phyloP scores from a whole-genome alignment of 1,140 invertebrate genomes.

The Drosophila tani region DNA sequence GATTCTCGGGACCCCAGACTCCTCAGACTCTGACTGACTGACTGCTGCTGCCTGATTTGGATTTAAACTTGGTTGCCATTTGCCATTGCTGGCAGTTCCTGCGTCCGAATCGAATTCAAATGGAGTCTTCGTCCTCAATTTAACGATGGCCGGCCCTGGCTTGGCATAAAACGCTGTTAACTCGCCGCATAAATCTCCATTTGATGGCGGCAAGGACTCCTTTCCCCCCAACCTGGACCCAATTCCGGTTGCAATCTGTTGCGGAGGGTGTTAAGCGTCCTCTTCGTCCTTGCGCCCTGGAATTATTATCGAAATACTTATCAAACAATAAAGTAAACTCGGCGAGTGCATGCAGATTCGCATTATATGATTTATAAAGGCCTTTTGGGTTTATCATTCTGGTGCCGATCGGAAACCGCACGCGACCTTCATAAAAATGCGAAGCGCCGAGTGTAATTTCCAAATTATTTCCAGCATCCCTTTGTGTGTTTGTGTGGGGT shows the following conservation, averaged over 20 bases:
- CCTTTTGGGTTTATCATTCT: slow-evolving; percentile 20
- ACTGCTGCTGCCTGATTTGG: slow-evolving; percentile 46
- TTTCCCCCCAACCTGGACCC: neutral
- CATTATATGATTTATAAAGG: slow-evolving; percentile 54
- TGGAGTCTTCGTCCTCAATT: slow-evolving; percentile 13
- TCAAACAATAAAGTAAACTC: slow-evolving; percentile 75
- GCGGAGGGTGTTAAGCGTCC: slow-evolving; percentile 61
- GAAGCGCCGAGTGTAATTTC: slow-evolving; percentile 60
- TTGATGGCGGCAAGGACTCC: slow-evolving; percentile 56
- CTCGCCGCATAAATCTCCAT: slow-evolving; percentile 66
- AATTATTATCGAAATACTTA: slow-evolving; percentile 81
- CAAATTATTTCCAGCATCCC: slow-evolving; percentile 77
- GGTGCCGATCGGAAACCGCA: slow-evolving; percentile 67
- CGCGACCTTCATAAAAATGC: slow-evolving; percentile 83
- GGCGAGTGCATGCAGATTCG: slow-evolving; percentile 56
- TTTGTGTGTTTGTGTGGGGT: neutral
- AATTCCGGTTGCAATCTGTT: slow-evolving; percentile 25
- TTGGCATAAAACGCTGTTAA: slow-evolving; percentile 39
- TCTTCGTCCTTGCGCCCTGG: slow-evolving; percentile 24
- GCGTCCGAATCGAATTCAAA: slow-evolving; percentile 11
- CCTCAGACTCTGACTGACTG: slow-evolving; percentile 20
- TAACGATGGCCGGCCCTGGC: slow-evolving; percentile 19
- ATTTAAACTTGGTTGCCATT: slow-evolving; percentile 1
- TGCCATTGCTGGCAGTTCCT: neutral
- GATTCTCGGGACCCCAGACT: neutral